Conservation (phyloP, 2,797 vertebrate species). For the Eulemur coronatus region DNA sequence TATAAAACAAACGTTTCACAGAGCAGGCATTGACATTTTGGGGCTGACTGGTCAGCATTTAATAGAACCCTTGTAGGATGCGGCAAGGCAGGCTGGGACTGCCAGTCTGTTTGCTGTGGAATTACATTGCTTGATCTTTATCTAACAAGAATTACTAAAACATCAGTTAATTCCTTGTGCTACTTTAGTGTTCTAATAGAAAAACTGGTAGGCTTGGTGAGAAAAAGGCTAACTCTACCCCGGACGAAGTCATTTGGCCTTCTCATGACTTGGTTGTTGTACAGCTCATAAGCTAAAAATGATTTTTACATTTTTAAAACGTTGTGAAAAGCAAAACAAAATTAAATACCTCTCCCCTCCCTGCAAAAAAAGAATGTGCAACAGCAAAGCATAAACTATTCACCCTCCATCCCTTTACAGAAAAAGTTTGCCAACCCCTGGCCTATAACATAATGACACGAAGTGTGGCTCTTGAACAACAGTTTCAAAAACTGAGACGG, state of each 20-base stretch:
- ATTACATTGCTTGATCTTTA: conserved; percentile 17
- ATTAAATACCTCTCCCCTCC: neutral
- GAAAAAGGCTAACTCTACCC: neutral
- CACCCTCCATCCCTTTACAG: neutral
- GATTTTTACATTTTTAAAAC: neutral
- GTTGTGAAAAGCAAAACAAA: conserved; percentile 15
- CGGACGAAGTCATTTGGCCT: neutral
- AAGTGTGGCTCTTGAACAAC: neutral
- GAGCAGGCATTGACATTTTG: neutral
- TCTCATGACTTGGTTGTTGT: neutral
- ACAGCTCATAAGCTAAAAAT: neutral
- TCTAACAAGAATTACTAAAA: conserved; percentile 18
- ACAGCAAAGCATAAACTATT: neutral
- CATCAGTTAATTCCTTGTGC: neutral
- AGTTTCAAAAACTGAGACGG: neutral
- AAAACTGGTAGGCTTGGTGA: neutral
- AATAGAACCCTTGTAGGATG: neutral
- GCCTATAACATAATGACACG: neutral
- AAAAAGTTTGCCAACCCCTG: neutral
- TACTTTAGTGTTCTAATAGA: neutral
- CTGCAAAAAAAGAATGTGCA: neutral
- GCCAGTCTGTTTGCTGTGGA: neutral
- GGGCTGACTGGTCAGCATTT: neutral
- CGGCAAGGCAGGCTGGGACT: neutral
- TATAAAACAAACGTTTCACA: neutral